Percentiles rank a stretch among this genome's conserved stretches.
Evolutionary conservation across 2,888 invertebrate species (phyloP).

Genomic region (Trissoscelio sp.): DNA sequence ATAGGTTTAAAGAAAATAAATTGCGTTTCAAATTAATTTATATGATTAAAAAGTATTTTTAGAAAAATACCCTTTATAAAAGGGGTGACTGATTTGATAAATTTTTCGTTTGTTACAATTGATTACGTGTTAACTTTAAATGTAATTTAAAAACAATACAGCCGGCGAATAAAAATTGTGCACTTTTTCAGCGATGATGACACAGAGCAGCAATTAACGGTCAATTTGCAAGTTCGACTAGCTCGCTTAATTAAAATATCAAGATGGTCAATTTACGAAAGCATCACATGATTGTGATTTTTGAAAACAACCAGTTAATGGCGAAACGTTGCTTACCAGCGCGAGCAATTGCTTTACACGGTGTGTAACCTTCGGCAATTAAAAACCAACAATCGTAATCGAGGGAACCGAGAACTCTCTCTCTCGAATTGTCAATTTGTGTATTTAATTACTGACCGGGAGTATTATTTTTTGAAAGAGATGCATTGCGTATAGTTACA

Average conservation of each 20-base stretch:
- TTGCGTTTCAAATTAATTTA: no score
- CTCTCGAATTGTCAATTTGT: conserved; percentile 11
- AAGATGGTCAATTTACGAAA: conserved; percentile 6
- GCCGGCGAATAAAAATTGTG: no score
- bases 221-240: neutral
- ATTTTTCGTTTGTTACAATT: no score
- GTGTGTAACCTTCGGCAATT: conserved; percentile 3
- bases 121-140: no score
- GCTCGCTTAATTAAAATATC: conserved; percentile 7
- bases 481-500: neutral
- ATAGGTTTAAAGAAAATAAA: no score
- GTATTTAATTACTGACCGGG: conserved; percentile 7
- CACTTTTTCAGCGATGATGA: no score
- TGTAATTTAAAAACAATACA: no score
- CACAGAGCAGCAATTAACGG: conserved; percentile 1
- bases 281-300: neutral
- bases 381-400: conserved; percentile 25
- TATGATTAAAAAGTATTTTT: no score
- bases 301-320: neutral
- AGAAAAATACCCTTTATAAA: no score
- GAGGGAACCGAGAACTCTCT: neutral
- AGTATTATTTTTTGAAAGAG: conserved; percentile 3
- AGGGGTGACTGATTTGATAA: no score
- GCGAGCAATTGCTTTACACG: neutral
- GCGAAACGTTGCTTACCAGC: neutral